phyloP scores from a whole-genome alignment of 2,888 invertebrate species.

The Lithophane socia region DNA sequence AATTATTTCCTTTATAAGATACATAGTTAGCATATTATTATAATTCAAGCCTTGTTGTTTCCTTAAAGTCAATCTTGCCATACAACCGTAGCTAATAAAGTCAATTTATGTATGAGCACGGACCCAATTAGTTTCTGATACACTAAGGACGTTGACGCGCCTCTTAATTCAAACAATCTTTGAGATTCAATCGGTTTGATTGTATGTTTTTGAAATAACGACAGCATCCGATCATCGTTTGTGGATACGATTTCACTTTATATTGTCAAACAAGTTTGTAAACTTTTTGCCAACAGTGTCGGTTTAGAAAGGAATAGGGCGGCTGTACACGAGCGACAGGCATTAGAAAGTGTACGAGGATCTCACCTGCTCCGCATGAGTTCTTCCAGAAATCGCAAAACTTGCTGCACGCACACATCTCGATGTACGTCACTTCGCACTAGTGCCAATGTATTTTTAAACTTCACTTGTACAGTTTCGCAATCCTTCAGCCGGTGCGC shows the following conservation, averaged over 20 bases:
- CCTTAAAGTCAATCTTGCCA: slow-evolving; percentile 43
- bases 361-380: slow-evolving; percentile 89
- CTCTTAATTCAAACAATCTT: slow-evolving; percentile 50
- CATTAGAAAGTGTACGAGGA: slow-evolving; percentile 74
- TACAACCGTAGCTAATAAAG: slow-evolving; percentile 36
- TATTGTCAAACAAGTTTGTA: slow-evolving; percentile 63
- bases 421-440: slow-evolving; percentile 84
- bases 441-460: slow-evolving; percentile 90
- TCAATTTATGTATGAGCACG: slow-evolving; percentile 57
- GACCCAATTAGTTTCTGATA: slow-evolving; percentile 52
- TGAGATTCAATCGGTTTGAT: slow-evolving; percentile 40
- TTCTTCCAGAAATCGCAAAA: slow-evolving; percentile 89
- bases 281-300: slow-evolving; percentile 50
- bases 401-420: slow-evolving; percentile 89
- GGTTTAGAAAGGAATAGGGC: slow-evolving; percentile 75
- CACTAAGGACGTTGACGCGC: slow-evolving; percentile 40
- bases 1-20: slow-evolving; percentile 45
- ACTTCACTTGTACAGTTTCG: slow-evolving; percentile 90
- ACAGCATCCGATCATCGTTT: slow-evolving; percentile 30
- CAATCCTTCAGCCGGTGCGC: slow-evolving; percentile 85
- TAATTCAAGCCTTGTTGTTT: slow-evolving; percentile 41
- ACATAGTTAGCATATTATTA: slow-evolving; percentile 40
- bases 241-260: slow-evolving; percentile 66
- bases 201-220: slow-evolving; percentile 42
- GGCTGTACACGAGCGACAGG: slow-evolving; percentile 44